Evolutionary conservation across 2,797 vertebrate genomes (phyloP).

Genomic region (Smutsia gigantea): DNA sequence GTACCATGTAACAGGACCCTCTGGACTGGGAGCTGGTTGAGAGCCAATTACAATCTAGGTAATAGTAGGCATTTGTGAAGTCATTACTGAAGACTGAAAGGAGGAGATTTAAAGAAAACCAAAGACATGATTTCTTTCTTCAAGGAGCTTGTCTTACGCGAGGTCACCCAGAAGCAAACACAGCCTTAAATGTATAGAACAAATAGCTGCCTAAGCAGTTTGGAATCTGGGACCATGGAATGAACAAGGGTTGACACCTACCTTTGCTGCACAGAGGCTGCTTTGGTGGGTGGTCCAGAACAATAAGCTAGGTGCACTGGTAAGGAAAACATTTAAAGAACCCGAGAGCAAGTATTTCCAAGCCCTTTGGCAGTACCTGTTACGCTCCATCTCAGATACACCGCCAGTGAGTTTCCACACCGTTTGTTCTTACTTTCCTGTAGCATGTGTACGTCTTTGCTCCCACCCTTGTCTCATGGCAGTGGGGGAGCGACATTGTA

Average conservation of each 20-base stretch:
- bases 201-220: neutral
- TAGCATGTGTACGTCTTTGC: neutral
- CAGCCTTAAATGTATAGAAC: neutral
- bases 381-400: accelerated
- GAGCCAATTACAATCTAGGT: no score
- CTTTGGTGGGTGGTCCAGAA: neutral
- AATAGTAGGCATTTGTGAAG: no score
- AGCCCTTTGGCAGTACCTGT: neutral
- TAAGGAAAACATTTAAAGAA: neutral
- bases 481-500: no score
- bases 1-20: neutral
- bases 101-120: neutral
- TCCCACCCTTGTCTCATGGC: no score
- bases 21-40: neutral
- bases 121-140: neutral
- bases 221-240: neutral
- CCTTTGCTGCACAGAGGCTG: neutral
- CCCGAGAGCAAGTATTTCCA: neutral
- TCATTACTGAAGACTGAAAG: neutral
- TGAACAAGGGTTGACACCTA: neutral
- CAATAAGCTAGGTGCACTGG: neutral
- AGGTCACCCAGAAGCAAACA: neutral
- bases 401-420: accelerated
- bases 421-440: neutral
- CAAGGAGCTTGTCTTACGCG: neutral